Evolutionary conservation across 2,113 vertebrate genomes (phyloP).

Genomic region (Rhea americana): DNA sequence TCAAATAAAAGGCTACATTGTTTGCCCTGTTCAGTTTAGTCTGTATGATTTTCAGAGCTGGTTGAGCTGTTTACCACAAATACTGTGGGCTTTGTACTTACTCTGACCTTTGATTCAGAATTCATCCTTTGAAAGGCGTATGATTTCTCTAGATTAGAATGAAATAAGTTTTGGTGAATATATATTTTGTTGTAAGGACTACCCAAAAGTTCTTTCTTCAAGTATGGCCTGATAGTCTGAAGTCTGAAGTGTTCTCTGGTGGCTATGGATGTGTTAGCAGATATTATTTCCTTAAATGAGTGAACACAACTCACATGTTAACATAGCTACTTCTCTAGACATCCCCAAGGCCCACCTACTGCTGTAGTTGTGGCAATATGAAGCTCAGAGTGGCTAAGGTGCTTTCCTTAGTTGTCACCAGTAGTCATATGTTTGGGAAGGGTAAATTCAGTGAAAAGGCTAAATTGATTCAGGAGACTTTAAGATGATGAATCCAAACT

Average conservation of each 20-base stretch:
- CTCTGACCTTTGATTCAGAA: not conserved
- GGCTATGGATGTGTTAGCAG: not conserved
- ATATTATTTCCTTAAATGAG: not conserved
- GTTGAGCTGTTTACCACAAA: not conserved
- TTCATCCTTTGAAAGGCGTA: not conserved
- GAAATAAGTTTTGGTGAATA: not conserved
- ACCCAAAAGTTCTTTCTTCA: not conserved
- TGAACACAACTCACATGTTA: not conserved
- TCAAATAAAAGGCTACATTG: slow-evolving; percentile 17
- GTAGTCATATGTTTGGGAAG: not conserved
- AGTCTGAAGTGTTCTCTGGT: not conserved
- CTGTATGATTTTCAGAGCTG: not conserved
- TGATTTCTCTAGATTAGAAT: not conserved
- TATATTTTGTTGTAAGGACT: not conserved
- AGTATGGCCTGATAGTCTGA: not conserved
- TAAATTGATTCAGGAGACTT: not conserved
- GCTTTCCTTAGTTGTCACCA: not conserved
- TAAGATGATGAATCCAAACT: not conserved
- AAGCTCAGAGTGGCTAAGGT: not conserved
- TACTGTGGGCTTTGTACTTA: not conserved
- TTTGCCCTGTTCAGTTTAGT: not conserved
- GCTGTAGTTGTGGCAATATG: not conserved
- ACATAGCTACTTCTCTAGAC: not conserved
- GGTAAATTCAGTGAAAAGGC: not conserved
- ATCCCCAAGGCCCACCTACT: not conserved